Evolutionary conservation across 2,113 vertebrate species (phyloP), one percentile per base, ranked within the genome.

Genomic region (Otis tarda): DNA sequence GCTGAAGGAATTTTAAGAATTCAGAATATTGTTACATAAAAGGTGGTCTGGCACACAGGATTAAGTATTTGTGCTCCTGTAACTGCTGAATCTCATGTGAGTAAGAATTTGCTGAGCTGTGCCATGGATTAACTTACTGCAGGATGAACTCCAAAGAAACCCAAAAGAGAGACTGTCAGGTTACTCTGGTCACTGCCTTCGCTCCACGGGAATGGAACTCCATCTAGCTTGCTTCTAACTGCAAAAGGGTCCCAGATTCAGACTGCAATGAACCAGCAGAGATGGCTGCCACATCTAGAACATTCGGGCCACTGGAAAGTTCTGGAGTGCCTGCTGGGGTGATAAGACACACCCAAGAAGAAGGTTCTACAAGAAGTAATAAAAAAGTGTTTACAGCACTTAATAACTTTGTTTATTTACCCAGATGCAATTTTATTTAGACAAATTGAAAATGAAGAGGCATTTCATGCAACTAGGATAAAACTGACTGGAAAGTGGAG

Each of bases 41-140:
- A 83, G 37, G 52, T 8, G 5, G 39, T 25, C 59, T 55, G 47
- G 43, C 56, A 76, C 43, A n/a, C 4, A 47, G 49, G 47, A 84
- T 68, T 74, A 81, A 90, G 59, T 43, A 52, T 20, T 15, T 2
- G 3, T 76, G 57, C 50, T 92, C 37, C 53, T 71, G 18, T 9
- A 91, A 63, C 60, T 92, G 60, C 56, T 52, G 55, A 85, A 83
- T 74, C 59, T 65, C 93, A 87, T 24, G 4, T 12, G 18, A 88
- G 50, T 33, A 70, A 88, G 53, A 91, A 93, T 77, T 74, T 88
- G 79, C 79, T 80, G 90, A 94, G 74, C 55, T 88, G 55, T 55
- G 59, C 57, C 1, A 0, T 65, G 50, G 39, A 76, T 81, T 89
- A 49, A 79, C 7, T 85, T 52, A 41, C 5, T 68, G 67, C 20